A percentile compares a stretch with the other conserved stretches of the same genome.
These are phyloP conservation scores for Tenthredo amoena DNA, from an alignment of 2,888 invertebrate species.

Conservation along the genomic window DNA sequence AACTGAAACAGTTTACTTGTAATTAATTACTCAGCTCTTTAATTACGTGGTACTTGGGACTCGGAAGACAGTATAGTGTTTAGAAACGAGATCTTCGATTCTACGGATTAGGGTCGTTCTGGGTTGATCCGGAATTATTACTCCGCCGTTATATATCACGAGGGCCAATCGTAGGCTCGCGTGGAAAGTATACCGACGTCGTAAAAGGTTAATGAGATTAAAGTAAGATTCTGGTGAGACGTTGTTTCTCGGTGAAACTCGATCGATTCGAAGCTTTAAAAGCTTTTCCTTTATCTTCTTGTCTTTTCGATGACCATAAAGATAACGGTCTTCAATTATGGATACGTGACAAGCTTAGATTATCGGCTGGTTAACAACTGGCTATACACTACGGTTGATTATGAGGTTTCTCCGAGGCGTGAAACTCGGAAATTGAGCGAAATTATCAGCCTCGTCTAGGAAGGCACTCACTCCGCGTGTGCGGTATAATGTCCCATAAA, in stretches of 20 bases:
- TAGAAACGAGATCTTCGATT: slow-evolving; percentile 27
- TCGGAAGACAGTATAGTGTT: neutral
- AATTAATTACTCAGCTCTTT: slow-evolving; percentile 2
- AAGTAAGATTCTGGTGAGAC: slow-evolving; percentile 38
- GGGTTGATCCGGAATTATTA: slow-evolving; percentile 40
- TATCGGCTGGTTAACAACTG: slow-evolving; percentile 26
- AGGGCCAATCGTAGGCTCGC: slow-evolving; percentile 21
- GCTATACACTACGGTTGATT: slow-evolving; percentile 6
- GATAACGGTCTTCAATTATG: slow-evolving; percentile 38
- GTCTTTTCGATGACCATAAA: slow-evolving; percentile 25
- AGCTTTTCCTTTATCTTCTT: slow-evolving; percentile 31
- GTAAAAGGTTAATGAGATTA: slow-evolving; percentile 48
- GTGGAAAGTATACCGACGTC: slow-evolving; percentile 31
- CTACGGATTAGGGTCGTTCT: slow-evolving; percentile 19
- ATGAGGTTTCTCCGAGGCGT: slow-evolving; percentile 24
- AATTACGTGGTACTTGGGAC: neutral
- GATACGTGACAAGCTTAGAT: slow-evolving; percentile 8
- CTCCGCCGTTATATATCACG: slow-evolving; percentile 27
- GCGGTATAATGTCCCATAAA: slow-evolving; percentile 35
- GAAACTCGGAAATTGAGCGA: slow-evolving; percentile 33
- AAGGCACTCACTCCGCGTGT: neutral
- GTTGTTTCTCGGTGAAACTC: slow-evolving; percentile 23
- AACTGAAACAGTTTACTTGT: neutral
- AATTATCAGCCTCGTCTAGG: slow-evolving; percentile 43
- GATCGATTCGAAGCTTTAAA: slow-evolving; percentile 46